phyloP scores from a whole-genome alignment of 2,113 vertebrate species.

The Hippoglossus stenolepis region DNA sequence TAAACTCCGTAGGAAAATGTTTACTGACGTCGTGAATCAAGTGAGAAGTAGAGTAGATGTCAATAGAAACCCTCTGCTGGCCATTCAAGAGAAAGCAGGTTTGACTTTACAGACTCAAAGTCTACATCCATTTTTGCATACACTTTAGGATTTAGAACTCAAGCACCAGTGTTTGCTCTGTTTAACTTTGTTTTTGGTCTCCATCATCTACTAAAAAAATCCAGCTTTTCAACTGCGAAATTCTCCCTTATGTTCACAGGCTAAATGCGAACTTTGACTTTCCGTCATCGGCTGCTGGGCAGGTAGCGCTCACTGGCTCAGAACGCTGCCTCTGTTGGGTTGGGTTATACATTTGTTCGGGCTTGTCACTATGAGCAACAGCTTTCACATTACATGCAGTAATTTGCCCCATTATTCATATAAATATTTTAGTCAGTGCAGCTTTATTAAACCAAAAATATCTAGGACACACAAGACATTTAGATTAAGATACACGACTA shows the following conservation, averaged over 20 bases:
- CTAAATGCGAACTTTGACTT: background rate
- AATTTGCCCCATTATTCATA: background rate
- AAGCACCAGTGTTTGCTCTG: too few species aligned
- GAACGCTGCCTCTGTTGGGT: background rate
- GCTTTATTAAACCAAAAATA: background rate
- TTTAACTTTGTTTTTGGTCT: background rate
- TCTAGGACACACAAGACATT: background rate
- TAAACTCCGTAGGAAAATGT: too few species aligned
- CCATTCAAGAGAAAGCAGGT: too few species aligned
- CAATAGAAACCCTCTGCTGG: too few species aligned
- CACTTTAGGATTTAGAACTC: background rate
- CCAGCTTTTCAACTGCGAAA: background rate
- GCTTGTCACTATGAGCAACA: background rate
- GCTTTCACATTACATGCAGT: background rate
- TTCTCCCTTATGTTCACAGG: background rate
- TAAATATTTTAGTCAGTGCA: background rate
- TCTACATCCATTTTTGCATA: too few species aligned
- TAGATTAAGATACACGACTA: background rate
- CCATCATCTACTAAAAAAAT: background rate
- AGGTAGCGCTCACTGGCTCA: background rate
- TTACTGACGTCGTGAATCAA: too few species aligned
- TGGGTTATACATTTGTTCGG: background rate
- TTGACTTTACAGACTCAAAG: too few species aligned
- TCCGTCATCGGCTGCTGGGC: background rate
- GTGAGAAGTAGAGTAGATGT: too few species aligned